Evolutionary conservation across 2,888 invertebrate genomes (phyloP), one percentile per base, ranked within the genome.

Genomic region (Lutraria lutraria): DNA sequence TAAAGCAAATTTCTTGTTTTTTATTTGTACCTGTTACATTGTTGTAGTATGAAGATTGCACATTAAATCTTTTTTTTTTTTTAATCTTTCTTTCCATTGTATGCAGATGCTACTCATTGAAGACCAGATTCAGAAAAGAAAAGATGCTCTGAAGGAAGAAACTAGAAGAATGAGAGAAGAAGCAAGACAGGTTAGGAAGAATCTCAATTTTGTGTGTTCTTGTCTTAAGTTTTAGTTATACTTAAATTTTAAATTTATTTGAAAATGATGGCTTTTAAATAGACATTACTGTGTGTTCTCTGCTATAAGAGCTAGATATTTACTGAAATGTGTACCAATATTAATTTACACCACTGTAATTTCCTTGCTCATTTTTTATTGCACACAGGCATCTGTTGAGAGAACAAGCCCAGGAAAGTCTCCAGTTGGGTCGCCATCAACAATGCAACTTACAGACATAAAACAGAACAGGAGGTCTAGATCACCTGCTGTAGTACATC

Each of bases 81-180:
- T 68, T 0, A 68, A 68, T 13, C 25, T 3, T 76, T 53, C 15
- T 53, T 19, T 29, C 6, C 52, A 53, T 79, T 10, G 79, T 0
- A 68, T 92, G 6, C 87, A 96, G 96, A 90, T 93, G 85, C 93
- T 94, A 89, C 84, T 94, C 52, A 94, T 96, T 34, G 97, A 98
- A 93, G 98, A 98, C 92, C 98, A 98, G 96, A 98, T 98, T 29
- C 97, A 98, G 92, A 97, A 97, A 76, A 97, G 98, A n/a, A 98
- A 98, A 94, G 98, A 98, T 95, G 98, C 98, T 84, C 97, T 98
- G 25, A 98, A 98, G 94, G 97, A 97, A 60, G 98, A 98, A 89
- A 97, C 97, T 0, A 97, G 97, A 92, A 97, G 97, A 93, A 93
- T 94, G 72, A 95, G 94, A 90, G 96, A 96, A 76, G 93, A 92